Base-by-base conservation (phyloP, 2,888 invertebrate species). In the Lydus trimaculatus region DNA sequence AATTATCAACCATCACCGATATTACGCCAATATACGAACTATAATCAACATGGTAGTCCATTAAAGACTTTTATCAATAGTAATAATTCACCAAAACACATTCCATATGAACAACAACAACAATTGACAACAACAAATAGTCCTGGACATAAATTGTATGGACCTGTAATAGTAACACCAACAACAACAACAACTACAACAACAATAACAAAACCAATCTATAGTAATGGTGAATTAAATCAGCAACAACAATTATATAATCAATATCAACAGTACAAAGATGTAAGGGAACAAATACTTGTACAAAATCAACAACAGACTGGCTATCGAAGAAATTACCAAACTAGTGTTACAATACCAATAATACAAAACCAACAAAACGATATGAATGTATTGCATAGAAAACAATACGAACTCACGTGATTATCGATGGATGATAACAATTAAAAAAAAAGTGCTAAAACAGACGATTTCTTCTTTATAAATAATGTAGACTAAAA, bases 211-310 rank as follows among this genome's bases (percentile, higher is more conserved):
- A 76, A 73, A 65, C 64, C 73, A n/a, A 67, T 74, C 9, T 82
- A 76, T 69, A 77, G 78, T 62, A 84, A 84, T 67, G 84, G 84
- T 6, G 84, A 84, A 58, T 73, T 84, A 31, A 73, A 82, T 4
- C 84, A 84, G 70, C 83, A 83, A 69, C 84, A 84, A 70, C 83
- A 84, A 70, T 75, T 80, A 39, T 82, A 82, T 73, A 80, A 78
- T 65, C 82, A 82, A 62, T 80, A 82, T 67, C 83, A 83, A 66
- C 83, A 83, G 73, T 83, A 82, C 71, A 78, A 82, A 70, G 81
- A 82, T 63, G 78, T 77, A 5, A 76, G 82, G 72, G 83, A 84
- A 71, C 84, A 84, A 71, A 77, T 80, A 64, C 69, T 83, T 65
- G 75, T 79, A 0, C 81, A 80, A 65, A 79, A 81, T 63, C 83